Base-by-base conservation (phyloP, 2,113 vertebrate species). In the Ploceus nigricollis region DNA sequence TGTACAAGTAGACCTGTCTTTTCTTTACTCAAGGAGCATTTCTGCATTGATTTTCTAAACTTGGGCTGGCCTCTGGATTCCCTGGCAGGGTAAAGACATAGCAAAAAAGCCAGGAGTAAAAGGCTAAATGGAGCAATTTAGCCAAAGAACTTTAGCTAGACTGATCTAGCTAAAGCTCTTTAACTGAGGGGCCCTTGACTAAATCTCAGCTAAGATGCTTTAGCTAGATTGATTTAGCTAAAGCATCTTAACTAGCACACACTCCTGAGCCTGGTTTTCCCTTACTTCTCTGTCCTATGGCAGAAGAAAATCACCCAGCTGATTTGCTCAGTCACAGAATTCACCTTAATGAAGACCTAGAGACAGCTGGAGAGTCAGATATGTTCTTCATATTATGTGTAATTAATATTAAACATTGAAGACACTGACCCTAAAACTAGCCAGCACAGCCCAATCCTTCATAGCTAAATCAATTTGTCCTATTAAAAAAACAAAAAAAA, bases 121-220 rank as follows among this genome's bases (percentile, higher is more conserved):
- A 76, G 24, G 58, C 91, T 90, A 90, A 88, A 82, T 51, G 47
- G 51, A 90, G 37, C 3, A 31, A 75, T 84, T 96, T 83, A 87
- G 47, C 63, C 60, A 42, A 95, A 92, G 82, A 61, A 66, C 65
- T 91, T 96, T 51, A 94, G 87, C 70, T 51, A 78, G n/a, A 63
- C 30, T 89, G 58, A 93, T 96, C 85, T 93, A 56, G 66, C 54
- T 90, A 93, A 96, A 95, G 94, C 87, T 90, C 64, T 91, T 95
- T 95, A 93, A 76, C 85, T 86, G 58, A 78, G 80, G 25, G 72
- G 37, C 47, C 86, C 84, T 71, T 83, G 39, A 75, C 82, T 90
- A 95, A 96, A 94, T 75, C 90, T 82, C 89, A 77, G 68, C 70
- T 96, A 95, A 96, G 92, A 68, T 76, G 72, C 82, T 97, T 95